phyloP scores from a whole-genome alignment of 2,113 vertebrate species.

The Hippolais icterina region DNA sequence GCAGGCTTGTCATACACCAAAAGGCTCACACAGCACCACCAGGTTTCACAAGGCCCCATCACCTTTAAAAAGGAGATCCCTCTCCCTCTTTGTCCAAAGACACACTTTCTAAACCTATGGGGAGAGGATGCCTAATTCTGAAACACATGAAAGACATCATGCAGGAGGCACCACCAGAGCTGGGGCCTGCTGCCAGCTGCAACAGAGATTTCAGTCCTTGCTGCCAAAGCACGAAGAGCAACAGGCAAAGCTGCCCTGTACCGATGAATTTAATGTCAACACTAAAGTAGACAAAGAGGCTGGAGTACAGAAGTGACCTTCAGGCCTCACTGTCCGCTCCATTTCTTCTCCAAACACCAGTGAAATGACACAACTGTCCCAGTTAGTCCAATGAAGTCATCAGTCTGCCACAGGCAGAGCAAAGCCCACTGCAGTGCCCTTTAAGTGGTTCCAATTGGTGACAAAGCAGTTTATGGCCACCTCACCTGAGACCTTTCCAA shows the following conservation, averaged over 20 bases:
- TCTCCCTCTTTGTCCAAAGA: neutral
- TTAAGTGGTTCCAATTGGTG: neutral
- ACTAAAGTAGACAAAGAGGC: accelerated
- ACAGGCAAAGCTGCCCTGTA: neutral
- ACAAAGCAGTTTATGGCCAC: neutral
- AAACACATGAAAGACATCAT: accelerated
- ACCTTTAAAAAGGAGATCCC: neutral
- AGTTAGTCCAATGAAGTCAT: accelerated
- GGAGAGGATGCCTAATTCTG: neutral
- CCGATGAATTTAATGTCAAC: accelerated
- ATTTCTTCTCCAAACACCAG: neutral
- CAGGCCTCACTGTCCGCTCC: neutral
- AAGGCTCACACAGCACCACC: neutral
- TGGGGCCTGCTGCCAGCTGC: neutral
- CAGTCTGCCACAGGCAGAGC: neutral
- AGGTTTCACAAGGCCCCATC: neutral
- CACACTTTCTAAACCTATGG: neutral
- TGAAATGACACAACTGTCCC: neutral
- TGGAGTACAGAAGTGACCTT: neutral
- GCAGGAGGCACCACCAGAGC: neutral
- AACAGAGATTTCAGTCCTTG: neutral
- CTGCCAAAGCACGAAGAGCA: neutral
- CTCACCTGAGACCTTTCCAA: neutral
- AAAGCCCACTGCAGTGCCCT: neutral
- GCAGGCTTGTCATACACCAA: neutral